Conservation (phyloP, 2,888 invertebrate species). For the Hyppa rectilinea region DNA sequence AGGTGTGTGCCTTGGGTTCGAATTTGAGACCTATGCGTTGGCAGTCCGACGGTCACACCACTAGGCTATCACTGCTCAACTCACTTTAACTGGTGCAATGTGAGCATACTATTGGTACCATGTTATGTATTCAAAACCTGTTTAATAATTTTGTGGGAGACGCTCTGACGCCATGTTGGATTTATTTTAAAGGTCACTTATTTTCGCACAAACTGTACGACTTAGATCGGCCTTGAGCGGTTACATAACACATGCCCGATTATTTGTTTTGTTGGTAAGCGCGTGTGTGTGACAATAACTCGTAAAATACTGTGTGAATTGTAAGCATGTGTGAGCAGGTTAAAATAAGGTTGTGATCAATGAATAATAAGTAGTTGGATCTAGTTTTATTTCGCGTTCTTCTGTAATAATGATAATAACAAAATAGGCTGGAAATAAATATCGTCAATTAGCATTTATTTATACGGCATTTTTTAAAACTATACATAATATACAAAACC, state of each 20-base stretch:
- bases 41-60: too few species aligned
- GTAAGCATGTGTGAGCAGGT: conserved; percentile 14
- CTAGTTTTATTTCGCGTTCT: conserved; percentile 1
- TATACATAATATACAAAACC: background rate
- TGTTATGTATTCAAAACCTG: background rate
- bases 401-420: background rate
- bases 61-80: too few species aligned
- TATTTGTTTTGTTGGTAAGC: conserved; percentile 29
- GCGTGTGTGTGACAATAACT: conserved; percentile 25
- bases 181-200: conserved; percentile 6
- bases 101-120: too few species aligned
- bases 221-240: conserved; percentile 15
- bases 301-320: conserved; percentile 9
- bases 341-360: conserved; percentile 2
- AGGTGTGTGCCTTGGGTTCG: too few species aligned
- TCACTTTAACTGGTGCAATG: too few species aligned
- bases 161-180: background rate
- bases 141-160: background rate
- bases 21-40: too few species aligned
- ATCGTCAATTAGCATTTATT: background rate
- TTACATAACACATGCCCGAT: conserved; percentile 30
- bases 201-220: conserved; percentile 1
- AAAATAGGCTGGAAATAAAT: background rate
- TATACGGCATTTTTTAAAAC: background rate
- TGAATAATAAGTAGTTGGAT: conserved; percentile 11